These are phyloP conservation scores for Lagocephalus sceleratus DNA, from an alignment of 2,797 vertebrate species.

Conservation along the genomic window DNA sequence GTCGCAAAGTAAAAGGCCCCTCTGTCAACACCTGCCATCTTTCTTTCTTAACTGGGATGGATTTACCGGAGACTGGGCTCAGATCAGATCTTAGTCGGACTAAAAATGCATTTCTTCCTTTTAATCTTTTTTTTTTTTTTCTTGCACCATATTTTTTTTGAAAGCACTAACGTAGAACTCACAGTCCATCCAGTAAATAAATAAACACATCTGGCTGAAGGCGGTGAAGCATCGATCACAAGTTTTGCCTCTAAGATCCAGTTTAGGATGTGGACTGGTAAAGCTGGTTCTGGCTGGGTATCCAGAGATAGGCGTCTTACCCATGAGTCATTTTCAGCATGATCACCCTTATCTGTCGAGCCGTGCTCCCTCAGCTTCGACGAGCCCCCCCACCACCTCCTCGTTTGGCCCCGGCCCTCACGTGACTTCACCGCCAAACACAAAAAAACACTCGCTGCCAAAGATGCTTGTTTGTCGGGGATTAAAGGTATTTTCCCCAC, in stretches of 20 bases:
- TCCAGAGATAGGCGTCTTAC: conserved; percentile 80
- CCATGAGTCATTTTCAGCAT: conserved; percentile 83
- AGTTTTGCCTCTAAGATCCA: conserved; percentile 78
- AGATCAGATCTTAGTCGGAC: conserved; percentile 17
- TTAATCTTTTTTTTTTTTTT: too few relatives aligned
- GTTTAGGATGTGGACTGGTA: conserved; percentile 74
- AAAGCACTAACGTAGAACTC: conserved; percentile 36
- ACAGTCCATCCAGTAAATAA: conserved; percentile 25
- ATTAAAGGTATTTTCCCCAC: conserved; percentile 71
- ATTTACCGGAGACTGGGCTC: conserved; percentile 27
- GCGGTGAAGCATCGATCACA: conserved; percentile 51
- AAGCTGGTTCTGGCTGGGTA: conserved; percentile 79
- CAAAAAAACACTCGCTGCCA: conserved; percentile 58
- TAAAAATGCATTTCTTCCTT: too few relatives aligned
- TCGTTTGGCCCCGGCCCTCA: conserved; percentile 65
- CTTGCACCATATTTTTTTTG: conserved; percentile 28
- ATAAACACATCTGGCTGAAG: conserved; percentile 46
- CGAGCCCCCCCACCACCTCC: conserved; percentile 37
- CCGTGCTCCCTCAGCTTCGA: conserved; percentile 70
- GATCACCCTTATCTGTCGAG: conserved; percentile 80
- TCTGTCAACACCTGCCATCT: conserved; percentile 36
- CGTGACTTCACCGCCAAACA: conserved; percentile 61
- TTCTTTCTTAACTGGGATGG: conserved; percentile 35
- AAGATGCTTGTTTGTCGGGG: conserved; percentile 77
- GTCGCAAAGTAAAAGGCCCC: conserved; percentile 50